Conservation (phyloP, 2,888 invertebrate species). For the Nemoura dubitans region DNA sequence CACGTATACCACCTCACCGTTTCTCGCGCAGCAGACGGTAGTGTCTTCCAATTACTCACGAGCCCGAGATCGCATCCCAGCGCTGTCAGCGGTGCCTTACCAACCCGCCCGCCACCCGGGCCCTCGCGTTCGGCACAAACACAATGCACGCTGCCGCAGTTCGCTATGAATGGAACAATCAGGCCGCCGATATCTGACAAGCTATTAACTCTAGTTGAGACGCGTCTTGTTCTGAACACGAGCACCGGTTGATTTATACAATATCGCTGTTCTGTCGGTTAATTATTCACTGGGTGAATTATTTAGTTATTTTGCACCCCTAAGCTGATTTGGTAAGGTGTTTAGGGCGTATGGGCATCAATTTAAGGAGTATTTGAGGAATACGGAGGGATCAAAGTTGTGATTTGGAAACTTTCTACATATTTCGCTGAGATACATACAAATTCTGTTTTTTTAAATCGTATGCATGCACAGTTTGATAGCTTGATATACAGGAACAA, state of each 20-base stretch:
- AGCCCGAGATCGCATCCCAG: background rate
- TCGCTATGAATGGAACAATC: background rate
- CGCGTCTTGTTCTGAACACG: background rate
- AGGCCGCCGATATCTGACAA: background rate
- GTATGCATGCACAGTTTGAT: too few species aligned
- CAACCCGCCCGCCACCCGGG: too few species aligned
- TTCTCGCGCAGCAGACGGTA: too few species aligned
- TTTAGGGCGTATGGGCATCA: too few species aligned
- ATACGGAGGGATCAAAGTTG: too few species aligned
- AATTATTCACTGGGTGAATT: background rate
- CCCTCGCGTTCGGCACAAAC: background rate
- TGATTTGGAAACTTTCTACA: too few species aligned
- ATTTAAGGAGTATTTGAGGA: too few species aligned
- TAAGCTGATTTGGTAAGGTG: background rate
- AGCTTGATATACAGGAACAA: too few species aligned
- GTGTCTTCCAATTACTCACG: background rate
- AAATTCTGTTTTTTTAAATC: too few species aligned
- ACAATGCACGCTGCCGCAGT: background rate
- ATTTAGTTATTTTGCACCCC: background rate
- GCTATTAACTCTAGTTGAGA: background rate
- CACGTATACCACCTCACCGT: too few species aligned
- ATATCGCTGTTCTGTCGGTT: background rate
- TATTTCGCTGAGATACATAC: too few species aligned
- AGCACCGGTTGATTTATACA: background rate
- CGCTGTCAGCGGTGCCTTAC: background rate